phyloP scores from a whole-genome alignment of 2,888 invertebrate genomes.

The Syrphus vitripennis region DNA sequence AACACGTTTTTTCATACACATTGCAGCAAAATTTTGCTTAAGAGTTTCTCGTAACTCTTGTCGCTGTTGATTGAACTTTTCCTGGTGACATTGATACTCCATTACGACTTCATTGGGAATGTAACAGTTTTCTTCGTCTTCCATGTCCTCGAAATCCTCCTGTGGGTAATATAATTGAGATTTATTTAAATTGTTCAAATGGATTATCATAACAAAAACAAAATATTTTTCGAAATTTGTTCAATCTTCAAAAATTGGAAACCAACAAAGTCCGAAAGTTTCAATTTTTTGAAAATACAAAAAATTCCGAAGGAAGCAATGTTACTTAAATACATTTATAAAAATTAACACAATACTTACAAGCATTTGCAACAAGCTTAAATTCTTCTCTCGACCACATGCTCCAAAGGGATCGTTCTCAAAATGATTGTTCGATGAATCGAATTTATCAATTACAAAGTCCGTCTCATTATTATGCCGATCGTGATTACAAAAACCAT shows the following conservation, averaged over 20 bases:
- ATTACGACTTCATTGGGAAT: conserved; percentile 94
- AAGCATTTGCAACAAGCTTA: conserved; percentile 89
- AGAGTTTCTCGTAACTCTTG: conserved; percentile 91
- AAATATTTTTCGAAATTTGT: too few species aligned
- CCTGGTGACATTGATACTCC: conserved; percentile 91
- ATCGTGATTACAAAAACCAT: conserved; percentile 92
- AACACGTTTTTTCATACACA: conserved; percentile 82
- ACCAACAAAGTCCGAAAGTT: too few species aligned
- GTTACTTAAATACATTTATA: too few species aligned
- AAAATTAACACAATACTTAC: too few species aligned
- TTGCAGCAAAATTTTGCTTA: conserved; percentile 90
- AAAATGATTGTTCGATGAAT: conserved; percentile 48
- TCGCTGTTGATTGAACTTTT: conserved; percentile 90
- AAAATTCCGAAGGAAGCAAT: too few species aligned
- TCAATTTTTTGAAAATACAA: too few species aligned
- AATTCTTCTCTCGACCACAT: conserved; percentile 73
- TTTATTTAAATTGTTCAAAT: conserved; percentile 46
- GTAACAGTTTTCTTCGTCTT: conserved; percentile 87
- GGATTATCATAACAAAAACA: background rate
- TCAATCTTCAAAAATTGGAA: too few species aligned
- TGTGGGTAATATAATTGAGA: conserved; percentile 77
- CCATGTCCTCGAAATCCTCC: conserved; percentile 90
- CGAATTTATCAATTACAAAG: conserved; percentile 68
- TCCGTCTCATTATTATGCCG: conserved; percentile 68
- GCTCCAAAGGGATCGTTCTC: conserved; percentile 48